phyloP scores from a whole-genome alignment of 2,888 invertebrate species.

The Tenthredo notha region DNA sequence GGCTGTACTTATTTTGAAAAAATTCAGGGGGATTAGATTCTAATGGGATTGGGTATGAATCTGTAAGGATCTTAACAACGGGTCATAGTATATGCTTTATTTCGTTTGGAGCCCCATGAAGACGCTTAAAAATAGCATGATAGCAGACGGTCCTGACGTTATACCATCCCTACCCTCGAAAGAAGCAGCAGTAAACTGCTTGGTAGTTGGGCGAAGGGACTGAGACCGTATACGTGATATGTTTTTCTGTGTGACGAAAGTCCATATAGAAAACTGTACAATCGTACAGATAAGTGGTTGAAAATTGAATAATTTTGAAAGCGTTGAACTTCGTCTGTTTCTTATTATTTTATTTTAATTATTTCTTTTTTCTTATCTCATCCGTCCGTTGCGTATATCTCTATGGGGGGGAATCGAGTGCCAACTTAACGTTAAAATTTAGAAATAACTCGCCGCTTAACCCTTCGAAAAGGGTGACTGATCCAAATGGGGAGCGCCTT shows the following conservation, averaged over 20 bases:
- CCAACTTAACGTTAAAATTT: conserved; percentile 40
- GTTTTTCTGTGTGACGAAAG: conserved; percentile 53
- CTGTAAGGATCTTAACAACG: background rate
- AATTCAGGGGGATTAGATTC: background rate
- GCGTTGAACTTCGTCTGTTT: conserved; percentile 23
- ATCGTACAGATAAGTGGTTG: conserved; percentile 14
- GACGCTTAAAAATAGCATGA: conserved; percentile 47
- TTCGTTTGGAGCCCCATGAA: conserved; percentile 45
- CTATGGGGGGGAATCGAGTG: conserved; percentile 49
- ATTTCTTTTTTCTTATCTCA: background rate
- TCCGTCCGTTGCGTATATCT: conserved; percentile 45
- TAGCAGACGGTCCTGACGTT: conserved; percentile 48
- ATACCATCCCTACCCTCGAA: conserved; percentile 52
- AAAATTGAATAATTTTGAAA: conserved; percentile 19
- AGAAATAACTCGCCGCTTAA: conserved; percentile 23
- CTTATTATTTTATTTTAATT: background rate
- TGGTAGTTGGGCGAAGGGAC: conserved; percentile 51
- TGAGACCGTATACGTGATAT: conserved; percentile 37
- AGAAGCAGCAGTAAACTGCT: conserved; percentile 51
- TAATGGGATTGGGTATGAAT: background rate
- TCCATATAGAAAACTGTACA: conserved; percentile 39
- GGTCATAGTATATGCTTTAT: conserved; percentile 8
- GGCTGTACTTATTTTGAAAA: background rate
- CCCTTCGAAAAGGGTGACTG: conserved; percentile 28
- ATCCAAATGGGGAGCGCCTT: conserved; percentile 1